Conservation (phyloP, 2,888 invertebrate genomes). For the Drosophila mimica region DNA sequence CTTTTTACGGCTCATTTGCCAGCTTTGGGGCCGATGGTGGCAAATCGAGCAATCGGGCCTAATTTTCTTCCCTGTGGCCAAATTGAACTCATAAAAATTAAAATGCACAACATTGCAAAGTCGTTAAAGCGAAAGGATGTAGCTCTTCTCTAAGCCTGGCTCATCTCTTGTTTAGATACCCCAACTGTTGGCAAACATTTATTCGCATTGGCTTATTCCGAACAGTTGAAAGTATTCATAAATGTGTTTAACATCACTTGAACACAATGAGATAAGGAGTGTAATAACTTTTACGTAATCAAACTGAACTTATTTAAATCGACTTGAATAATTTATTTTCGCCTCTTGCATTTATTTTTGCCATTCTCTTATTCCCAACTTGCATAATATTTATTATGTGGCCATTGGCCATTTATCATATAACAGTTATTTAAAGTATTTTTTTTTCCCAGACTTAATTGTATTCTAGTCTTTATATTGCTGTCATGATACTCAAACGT, state of each 20-base stretch:
- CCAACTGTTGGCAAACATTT: neutral
- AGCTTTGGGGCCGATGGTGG: slow-evolving; percentile 30
- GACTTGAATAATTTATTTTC: neutral
- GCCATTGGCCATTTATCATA: too few relatives aligned
- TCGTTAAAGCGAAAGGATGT: slow-evolving; percentile 59
- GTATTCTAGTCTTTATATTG: neutral
- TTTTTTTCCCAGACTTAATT: neutral
- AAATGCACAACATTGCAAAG: slow-evolving; percentile 61
- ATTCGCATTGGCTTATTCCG: slow-evolving; percentile 7
- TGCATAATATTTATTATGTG: neutral
- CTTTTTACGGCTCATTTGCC: slow-evolving; percentile 79
- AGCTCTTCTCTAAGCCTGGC: neutral
- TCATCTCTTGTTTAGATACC: slow-evolving; percentile 3
- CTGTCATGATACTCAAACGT: neutral
- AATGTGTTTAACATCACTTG: slow-evolving; percentile 16
- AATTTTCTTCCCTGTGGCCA: slow-evolving; percentile 66
- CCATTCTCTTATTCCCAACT: neutral
- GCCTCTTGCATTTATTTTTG: neutral
- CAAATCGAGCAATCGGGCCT: slow-evolving; percentile 73
- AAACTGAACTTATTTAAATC: neutral
- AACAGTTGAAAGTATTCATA: neutral
- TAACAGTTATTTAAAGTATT: neutral
- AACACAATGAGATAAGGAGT: neutral
- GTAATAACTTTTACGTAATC: neutral
- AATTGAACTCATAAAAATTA: slow-evolving; percentile 73